A percentile compares a stretch with the other conserved stretches of the same genome.
These are phyloP conservation scores for Crossocerus cetratus DNA, from an alignment of 2,888 invertebrate genomes.

Conservation along the genomic window DNA sequence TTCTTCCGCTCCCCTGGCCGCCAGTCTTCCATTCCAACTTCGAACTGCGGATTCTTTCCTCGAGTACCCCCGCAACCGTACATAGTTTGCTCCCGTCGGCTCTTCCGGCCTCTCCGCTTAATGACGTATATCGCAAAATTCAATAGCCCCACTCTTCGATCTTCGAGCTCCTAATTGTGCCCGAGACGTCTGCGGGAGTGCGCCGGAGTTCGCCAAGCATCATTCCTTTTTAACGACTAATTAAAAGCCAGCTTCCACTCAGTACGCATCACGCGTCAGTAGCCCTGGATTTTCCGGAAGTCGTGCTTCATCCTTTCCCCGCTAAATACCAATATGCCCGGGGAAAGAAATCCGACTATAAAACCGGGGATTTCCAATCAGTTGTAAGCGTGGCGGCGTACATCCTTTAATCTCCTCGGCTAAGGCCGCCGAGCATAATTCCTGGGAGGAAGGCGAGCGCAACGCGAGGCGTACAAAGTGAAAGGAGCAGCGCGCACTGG, in stretches of 20 bases:
- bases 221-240: too few species aligned
- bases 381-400: background rate
- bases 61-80: conserved; percentile 39
- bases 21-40: background rate
- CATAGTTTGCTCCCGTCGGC: conserved; percentile 23
- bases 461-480: background rate
- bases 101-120: conserved; percentile 20
- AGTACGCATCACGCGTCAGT: too few species aligned
- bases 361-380: too few species aligned
- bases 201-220: too few species aligned
- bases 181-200: too few species aligned
- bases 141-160: too few species aligned
- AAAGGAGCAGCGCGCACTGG: background rate
- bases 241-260: too few species aligned
- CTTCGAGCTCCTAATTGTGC: too few species aligned
- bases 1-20: conserved; percentile 43
- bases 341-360: too few species aligned
- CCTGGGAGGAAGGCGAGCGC: background rate
- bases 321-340: too few species aligned
- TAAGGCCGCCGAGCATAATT: background rate
- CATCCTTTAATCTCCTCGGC: background rate
- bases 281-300: too few species aligned
- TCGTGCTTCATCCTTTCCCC: too few species aligned
- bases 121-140: background rate
- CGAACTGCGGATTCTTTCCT: conserved; percentile 56